Conservation (phyloP, 2,113 vertebrate genomes). For the Syrmaticus mikado region DNA sequence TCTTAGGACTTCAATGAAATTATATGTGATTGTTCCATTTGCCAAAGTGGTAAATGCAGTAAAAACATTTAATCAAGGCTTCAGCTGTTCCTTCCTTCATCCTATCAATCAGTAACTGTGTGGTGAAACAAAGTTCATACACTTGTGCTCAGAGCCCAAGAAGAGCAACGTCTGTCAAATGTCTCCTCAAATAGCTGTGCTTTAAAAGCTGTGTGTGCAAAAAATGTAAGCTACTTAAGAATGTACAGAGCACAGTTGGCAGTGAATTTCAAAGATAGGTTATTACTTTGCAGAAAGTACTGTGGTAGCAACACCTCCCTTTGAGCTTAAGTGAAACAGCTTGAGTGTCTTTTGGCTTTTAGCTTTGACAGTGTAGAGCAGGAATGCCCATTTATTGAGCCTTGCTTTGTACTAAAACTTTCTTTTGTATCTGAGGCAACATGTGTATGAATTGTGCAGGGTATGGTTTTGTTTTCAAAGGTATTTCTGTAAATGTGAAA, state of each 20-base stretch:
- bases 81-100: conserved; percentile 17
- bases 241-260: neutral
- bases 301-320: neutral
- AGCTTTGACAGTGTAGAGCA: neutral
- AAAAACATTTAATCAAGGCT: conserved; percentile 31
- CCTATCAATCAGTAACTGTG: neutral
- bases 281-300: neutral
- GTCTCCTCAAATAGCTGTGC: neutral
- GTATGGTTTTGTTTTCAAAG: neutral
- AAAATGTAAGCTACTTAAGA: neutral
- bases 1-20: neutral
- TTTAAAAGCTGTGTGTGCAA: neutral
- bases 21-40: neutral
- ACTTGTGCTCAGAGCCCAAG: neutral
- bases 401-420: neutral
- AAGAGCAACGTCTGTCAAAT: neutral
- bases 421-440: neutral
- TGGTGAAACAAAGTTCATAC: neutral
- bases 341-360: neutral
- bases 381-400: neutral
- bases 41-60: conserved; percentile 2
- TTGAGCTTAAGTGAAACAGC: neutral
- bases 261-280: neutral
- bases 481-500: neutral
- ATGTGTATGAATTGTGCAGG: neutral